phyloP scores from a whole-genome alignment of 2,113 vertebrate genomes.

The Suncus etruscus region DNA sequence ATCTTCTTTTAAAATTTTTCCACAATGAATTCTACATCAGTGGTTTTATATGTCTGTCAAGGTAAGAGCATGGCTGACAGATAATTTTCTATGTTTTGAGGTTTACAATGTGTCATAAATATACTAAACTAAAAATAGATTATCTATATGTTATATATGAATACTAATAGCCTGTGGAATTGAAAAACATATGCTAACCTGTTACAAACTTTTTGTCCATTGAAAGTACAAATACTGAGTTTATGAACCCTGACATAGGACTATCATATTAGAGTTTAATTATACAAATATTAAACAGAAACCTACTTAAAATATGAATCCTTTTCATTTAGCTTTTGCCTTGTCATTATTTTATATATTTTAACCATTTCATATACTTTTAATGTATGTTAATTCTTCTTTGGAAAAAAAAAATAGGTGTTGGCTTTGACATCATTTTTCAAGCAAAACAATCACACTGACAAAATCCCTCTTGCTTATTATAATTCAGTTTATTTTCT shows the following conservation, averaged over 20 bases:
- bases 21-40: constrained; percentile 34
- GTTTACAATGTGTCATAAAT: constrained; percentile 38
- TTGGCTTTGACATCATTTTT: not conserved
- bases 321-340: not conserved
- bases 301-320: not conserved
- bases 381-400: not conserved
- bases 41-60: constrained; percentile 25
- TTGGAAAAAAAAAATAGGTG: not conserved
- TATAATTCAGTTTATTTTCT: no score
- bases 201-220: not conserved
- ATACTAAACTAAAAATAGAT: not conserved
- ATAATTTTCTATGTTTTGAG: not conserved
- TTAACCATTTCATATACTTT: not conserved
- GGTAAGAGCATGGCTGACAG: not conserved
- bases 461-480: not conserved
- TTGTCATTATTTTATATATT: constrained; percentile 22
- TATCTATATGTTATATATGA: not conserved
- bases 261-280: not conserved
- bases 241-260: not conserved
- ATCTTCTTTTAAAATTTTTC: not conserved
- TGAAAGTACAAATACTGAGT: not conserved
- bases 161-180: not conserved
- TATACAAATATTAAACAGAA: constrained; percentile 9
- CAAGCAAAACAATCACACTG: not conserved
- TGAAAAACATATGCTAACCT: not conserved